These are phyloP conservation scores for Apostichopus californicus DNA, from an alignment of 35 echinoderm and acorn worm species.

Conservation along the genomic window DNA sequence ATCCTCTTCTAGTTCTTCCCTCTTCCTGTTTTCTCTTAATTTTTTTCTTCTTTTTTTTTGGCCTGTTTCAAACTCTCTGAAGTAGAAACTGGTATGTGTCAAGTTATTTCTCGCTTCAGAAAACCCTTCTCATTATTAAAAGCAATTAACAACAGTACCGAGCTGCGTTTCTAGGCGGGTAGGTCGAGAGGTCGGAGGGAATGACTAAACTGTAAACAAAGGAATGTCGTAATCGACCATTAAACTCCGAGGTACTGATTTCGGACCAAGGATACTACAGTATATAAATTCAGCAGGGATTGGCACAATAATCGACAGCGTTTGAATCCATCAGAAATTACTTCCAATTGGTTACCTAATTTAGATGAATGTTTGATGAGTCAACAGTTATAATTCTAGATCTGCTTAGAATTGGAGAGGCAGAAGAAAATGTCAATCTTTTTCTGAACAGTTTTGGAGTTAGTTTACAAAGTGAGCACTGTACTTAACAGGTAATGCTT, in stretches of 20 bases:
- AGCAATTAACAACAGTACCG: background rate
- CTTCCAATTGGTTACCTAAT: background rate
- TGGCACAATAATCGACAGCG: background rate
- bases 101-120: constrained; percentile 5
- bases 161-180: background rate
- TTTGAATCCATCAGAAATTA: background rate
- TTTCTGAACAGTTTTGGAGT: no score
- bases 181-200: background rate
- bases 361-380: no score
- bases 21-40: background rate
- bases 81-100: constrained; percentile 10
- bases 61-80: background rate
- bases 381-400: no score
- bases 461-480: no score
- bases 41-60: background rate
- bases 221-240: background rate
- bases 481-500: no score
- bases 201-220: background rate
- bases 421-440: no score
- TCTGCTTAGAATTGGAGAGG: no score
- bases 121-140: background rate
- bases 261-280: background rate
- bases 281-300: background rate
- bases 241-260: background rate
- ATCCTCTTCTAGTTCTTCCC: no score